A percentile compares a stretch with the other conserved stretches of the same genome.
These are phyloP conservation scores for Pseudomugil gertrudae DNA, from an alignment of 2,797 vertebrate species.

Conservation along the genomic window DNA sequence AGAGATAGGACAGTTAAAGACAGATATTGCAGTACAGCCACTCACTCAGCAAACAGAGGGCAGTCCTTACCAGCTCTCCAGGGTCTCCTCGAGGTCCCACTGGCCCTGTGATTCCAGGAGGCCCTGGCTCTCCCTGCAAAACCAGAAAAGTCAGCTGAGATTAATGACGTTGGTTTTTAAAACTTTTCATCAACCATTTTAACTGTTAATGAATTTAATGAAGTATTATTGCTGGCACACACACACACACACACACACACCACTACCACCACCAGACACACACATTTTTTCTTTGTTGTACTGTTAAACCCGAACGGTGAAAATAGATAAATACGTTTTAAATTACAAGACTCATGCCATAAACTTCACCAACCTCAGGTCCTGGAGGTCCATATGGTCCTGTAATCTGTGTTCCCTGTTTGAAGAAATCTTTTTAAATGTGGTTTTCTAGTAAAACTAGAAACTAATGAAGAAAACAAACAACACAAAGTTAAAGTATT, in stretches of 20 bases:
- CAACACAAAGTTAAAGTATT: too few species aligned
- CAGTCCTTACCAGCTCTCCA: constrained; percentile 87
- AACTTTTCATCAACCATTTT: not conserved
- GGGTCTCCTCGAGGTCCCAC: constrained; percentile 89
- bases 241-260: too few species aligned
- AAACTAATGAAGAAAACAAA: too few species aligned
- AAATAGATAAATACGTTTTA: constrained; percentile 22
- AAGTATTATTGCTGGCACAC: not conserved
- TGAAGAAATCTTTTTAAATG: not conserved
- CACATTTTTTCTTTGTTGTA: not conserved
- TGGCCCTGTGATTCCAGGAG: constrained; percentile 87
- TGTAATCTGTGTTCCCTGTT: constrained; percentile 76
- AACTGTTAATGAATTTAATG: not conserved
- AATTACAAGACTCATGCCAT: not conserved
- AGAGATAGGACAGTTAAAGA: constrained; percentile 39
- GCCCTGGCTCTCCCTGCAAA: constrained; percentile 77
- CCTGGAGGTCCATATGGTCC: constrained; percentile 78
- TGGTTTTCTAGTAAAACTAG: not conserved
- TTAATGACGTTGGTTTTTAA: not conserved
- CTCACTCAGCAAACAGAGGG: constrained; percentile 1
- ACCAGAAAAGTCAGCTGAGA: not conserved
- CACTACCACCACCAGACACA: too few species aligned
- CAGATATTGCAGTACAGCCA: not conserved
- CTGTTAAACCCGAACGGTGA: not conserved
- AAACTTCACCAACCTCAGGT: constrained; percentile 68